phyloP scores from a whole-genome alignment of 2,797 vertebrate genomes.

The Anas acuta region DNA sequence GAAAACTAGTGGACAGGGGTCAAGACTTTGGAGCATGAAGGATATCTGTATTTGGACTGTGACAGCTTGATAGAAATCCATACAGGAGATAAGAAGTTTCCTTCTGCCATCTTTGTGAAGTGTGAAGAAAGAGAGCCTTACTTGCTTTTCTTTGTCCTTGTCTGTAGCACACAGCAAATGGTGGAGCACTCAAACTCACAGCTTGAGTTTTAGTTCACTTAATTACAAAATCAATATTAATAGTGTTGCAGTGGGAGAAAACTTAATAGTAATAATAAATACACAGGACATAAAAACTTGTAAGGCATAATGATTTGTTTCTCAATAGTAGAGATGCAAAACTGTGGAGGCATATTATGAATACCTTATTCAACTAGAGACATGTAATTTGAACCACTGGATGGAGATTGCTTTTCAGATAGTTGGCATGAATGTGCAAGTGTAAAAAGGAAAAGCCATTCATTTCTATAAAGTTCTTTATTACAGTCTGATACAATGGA shows the following conservation, averaged over 20 bases:
- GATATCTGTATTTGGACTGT: not conserved
- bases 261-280: not conserved
- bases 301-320: not conserved
- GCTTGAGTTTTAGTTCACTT: not conserved
- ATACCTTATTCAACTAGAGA: not conserved
- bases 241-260: not conserved
- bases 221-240: not conserved
- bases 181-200: not conserved
- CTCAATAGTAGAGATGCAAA: not conserved
- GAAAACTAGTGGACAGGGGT: not conserved
- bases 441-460: not conserved
- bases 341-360: not conserved
- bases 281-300: not conserved
- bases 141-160: not conserved
- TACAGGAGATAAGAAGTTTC: not conserved
- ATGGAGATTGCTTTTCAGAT: not conserved
- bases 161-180: not conserved
- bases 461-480: not conserved
- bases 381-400: not conserved
- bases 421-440: not conserved
- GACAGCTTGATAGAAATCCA: not conserved
- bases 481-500: not conserved
- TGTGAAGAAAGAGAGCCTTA: not conserved
- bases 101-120: not conserved
- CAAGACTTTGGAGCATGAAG: not conserved